Evolutionary conservation across 1,140 invertebrate species (phyloP).

Genomic region (Heliconius hewitsoni): DNA sequence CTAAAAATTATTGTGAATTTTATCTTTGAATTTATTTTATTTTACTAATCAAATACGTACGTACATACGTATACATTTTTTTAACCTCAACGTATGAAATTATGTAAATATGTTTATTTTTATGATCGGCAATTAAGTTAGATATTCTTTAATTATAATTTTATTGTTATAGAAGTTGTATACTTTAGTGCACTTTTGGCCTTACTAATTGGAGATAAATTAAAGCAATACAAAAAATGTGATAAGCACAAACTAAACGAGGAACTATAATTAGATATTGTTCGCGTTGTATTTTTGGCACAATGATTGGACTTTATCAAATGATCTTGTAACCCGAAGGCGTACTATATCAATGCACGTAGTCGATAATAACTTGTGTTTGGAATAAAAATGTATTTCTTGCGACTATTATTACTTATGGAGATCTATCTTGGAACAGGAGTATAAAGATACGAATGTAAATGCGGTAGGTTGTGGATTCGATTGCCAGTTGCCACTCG

Average conservation of each 20-base stretch:
- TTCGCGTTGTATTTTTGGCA: conserved; percentile 56
- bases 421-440: no score
- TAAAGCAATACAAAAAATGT: not conserved
- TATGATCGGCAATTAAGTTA: not conserved
- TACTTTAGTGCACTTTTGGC: conserved; percentile 5
- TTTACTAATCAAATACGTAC: no score
- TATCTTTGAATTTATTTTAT: no score
- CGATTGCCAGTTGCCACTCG: no score
- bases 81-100: not conserved
- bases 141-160: conserved; percentile 14
- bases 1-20: no score
- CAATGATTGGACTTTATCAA: conserved; percentile 52
- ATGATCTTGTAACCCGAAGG: conserved; percentile 59
- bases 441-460: no score
- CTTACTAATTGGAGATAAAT: conserved; percentile 17
- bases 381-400: not conserved
- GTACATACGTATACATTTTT: no score
- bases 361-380: not conserved
- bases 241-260: conserved; percentile 15
- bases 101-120: not conserved
- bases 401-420: not conserved
- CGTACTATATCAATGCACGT: conserved; percentile 40
- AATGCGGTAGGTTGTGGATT: no score
- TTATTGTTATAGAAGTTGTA: conserved; percentile 12
- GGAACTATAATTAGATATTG: conserved; percentile 45